Base-by-base conservation (phyloP, 2,113 vertebrate species). In the Onychorhynchus coronatus region DNA sequence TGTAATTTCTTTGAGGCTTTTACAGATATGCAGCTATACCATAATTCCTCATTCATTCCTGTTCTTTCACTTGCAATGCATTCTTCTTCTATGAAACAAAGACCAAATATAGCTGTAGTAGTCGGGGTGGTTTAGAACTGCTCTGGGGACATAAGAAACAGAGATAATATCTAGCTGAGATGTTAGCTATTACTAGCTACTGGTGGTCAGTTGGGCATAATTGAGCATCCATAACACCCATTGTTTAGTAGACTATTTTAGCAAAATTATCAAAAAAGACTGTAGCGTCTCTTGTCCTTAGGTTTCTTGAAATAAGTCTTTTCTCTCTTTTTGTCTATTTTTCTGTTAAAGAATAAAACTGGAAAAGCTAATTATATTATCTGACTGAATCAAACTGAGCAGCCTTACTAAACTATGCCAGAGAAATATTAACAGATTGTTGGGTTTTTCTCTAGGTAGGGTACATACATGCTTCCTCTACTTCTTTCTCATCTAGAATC, bases 1-100 rank as follows among this genome's bases (percentile, higher is more conserved):
- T 92, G 21, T 59, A 67, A 59, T 90, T 86, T 88, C 63, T 94
- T 71, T 94, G 72, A 94, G 44, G 22, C 24, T 93, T 44, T 84
- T 94, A 61, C 85, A 93, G 72, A 55, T 71, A 88, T 2, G 30
- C n/a, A 83, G 19, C 85, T 91, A 80, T 83, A 33, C 22, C 44
- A 72, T 2, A 1, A 49, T 93, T 91, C 65, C 18, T 91, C 52
- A 49, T 77, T 88, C 68, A 88, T 83, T 80, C 52, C 56, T 88
- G 7, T 55, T 86, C 46, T 85, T 89, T 88, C 49, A 62, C 8
- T 91, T 88, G 23, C 42, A 89, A 25, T 62, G 8, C 35, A 58
- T 56, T 79, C 9, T 12, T 62, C 39, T 59, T 79, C 70, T 77
- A 23, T 52, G 63, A 91, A 91, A 77, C 46, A 55, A 76, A 90